A percentile compares a stretch with the other conserved stretches of the same genome.
These are phyloP conservation scores for Dolichomitus sp. DNA, from an alignment of 2,888 invertebrate species.

Conservation along the genomic window DNA sequence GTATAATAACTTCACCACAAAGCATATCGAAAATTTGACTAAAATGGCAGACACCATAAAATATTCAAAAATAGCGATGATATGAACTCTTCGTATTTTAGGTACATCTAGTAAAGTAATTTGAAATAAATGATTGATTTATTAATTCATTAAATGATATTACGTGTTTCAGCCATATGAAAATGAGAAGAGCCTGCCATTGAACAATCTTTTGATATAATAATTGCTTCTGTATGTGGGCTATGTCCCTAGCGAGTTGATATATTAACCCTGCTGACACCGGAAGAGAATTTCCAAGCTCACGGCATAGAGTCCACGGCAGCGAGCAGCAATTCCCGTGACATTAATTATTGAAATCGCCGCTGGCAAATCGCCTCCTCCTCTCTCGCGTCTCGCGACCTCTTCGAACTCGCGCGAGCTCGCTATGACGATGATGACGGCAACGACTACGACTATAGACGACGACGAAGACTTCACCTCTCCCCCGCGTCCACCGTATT, in stretches of 20 bases:
- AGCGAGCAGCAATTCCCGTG: conserved; percentile 77
- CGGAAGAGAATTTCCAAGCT: conserved; percentile 66
- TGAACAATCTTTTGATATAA: conserved; percentile 13
- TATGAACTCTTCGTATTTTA: too few relatives aligned
- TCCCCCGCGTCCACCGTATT: conserved; percentile 39
- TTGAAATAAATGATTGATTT: background rate
- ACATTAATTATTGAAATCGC: conserved; percentile 81
- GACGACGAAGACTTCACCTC: conserved; percentile 73
- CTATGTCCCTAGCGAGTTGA: conserved; percentile 58
- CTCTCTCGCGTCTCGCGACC: conserved; percentile 53
- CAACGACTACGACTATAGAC: conserved; percentile 30
- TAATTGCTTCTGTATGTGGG: conserved; percentile 42
- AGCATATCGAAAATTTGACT: background rate
- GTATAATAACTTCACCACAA: background rate
- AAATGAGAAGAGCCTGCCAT: conserved; percentile 12
- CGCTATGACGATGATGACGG: conserved; percentile 45
- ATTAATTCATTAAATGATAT: background rate
- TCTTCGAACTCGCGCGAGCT: conserved; percentile 53
- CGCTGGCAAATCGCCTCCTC: conserved; percentile 71
- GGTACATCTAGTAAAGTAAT: background rate
- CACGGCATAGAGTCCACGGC: conserved; percentile 59
- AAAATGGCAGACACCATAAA: background rate
- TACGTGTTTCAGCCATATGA: background rate
- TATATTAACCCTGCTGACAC: conserved; percentile 66
- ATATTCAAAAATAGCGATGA: too few relatives aligned